Percentiles rank a stretch among this genome's conserved stretches.
phyloP scores from a whole-genome alignment of 1,140 invertebrate genomes.

The Camponotus vicinus region DNA sequence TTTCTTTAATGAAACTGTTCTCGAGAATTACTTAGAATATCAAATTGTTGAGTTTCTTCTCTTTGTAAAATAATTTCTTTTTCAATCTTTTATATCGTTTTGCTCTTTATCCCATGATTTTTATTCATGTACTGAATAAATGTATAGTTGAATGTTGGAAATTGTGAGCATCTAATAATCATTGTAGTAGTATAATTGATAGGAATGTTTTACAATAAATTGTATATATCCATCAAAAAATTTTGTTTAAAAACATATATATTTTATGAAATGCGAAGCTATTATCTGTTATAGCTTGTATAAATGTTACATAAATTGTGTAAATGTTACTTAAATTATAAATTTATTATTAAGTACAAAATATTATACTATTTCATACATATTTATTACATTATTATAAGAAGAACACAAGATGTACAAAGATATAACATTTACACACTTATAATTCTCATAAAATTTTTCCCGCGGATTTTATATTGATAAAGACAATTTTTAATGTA shows the following conservation, averaged over 20 bases:
- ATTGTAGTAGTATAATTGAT: slow-evolving; percentile 13
- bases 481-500: not conserved
- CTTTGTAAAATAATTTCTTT: slow-evolving; percentile 46
- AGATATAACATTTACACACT: not conserved
- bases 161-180: slow-evolving; percentile 33
- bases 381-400: not conserved
- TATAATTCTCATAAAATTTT: not conserved
- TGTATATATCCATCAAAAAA: not conserved
- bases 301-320: not conserved
- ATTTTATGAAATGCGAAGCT: not conserved
- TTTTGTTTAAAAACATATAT: not conserved
- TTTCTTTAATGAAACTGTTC: slow-evolving; percentile 30
- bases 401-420: not conserved
- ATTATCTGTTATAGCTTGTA: not conserved
- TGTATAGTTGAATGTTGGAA: not conserved
- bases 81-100: slow-evolving; percentile 32
- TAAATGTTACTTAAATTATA: not conserved
- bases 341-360: not conserved
- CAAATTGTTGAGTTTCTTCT: slow-evolving; percentile 39
- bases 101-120: slow-evolving; percentile 16
- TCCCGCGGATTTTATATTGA: not conserved
- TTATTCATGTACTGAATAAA: slow-evolving; percentile 31
- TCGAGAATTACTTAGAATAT: slow-evolving; percentile 49
- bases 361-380: not conserved
- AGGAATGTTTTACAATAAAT: slow-evolving; percentile 22